These are phyloP conservation scores for Onychostruthus taczanowskii DNA, from an alignment of 2,113 vertebrate genomes.

Conservation along the genomic window DNA sequence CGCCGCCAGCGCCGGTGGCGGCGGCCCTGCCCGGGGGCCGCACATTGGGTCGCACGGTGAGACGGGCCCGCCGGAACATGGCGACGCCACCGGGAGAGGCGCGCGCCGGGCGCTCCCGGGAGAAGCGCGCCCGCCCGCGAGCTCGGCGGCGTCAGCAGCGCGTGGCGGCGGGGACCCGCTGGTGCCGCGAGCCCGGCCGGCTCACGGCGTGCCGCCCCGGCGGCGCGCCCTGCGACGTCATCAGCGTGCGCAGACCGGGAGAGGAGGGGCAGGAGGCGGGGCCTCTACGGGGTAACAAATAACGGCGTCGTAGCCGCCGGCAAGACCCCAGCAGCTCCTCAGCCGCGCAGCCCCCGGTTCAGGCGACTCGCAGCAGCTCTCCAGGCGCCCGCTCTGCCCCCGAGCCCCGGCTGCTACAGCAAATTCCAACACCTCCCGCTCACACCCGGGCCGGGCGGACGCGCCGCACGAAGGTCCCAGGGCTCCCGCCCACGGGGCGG, in stretches of 20 bases:
- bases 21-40: constrained; percentile 53
- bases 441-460: rapidly evolving
- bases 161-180: background rate
- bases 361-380: background rate
- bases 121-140: background rate
- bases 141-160: background rate
- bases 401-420: too few species aligned
- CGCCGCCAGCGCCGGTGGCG: background rate
- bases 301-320: too few species aligned
- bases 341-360: background rate
- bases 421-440: rapidly evolving
- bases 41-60: constrained; percentile 87
- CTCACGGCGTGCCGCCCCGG: background rate
- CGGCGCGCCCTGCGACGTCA: background rate
- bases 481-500: too few species aligned
- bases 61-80: constrained; percentile 91
- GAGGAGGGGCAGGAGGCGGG: too few species aligned
- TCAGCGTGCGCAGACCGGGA: background rate
- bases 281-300: rapidly evolving
- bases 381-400: rapidly evolving
- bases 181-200: background rate
- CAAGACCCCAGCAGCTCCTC: too few species aligned
- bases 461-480: rapidly evolving
- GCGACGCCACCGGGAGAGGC: background rate
- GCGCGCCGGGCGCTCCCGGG: too few species aligned